phyloP scores from a whole-genome alignment of 2,113 vertebrate species.

The Eubucco bourcierii region DNA sequence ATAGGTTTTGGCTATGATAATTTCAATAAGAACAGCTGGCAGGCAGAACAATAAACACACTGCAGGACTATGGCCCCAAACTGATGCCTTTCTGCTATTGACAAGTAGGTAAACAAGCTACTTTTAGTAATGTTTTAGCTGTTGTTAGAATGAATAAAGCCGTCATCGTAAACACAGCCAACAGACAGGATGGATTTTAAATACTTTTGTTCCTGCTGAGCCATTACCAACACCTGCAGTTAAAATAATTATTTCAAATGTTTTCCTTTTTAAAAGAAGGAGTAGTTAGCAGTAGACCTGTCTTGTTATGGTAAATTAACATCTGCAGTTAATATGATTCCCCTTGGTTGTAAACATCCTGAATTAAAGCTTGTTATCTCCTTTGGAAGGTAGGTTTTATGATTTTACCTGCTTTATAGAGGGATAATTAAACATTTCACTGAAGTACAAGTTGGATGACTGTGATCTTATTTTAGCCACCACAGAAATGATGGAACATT shows the following conservation, averaged over 20 bases:
- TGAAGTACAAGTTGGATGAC: conserved; percentile 36
- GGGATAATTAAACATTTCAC: conserved; percentile 54
- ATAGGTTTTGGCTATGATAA: background rate
- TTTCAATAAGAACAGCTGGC: background rate
- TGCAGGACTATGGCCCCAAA: background rate
- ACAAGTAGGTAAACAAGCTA: background rate
- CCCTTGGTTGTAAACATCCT: conserved; percentile 55
- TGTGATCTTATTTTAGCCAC: conserved; percentile 53
- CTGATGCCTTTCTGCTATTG: background rate
- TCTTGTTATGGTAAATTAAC: conserved; percentile 69
- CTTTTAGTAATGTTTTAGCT: conserved; percentile 16
- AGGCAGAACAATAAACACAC: background rate
- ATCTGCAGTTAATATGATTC: conserved; percentile 64
- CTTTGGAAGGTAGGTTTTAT: conserved; percentile 49
- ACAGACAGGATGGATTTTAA: conserved; percentile 53
- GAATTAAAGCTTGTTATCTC: conserved; percentile 67
- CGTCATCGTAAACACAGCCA: conserved; percentile 31
- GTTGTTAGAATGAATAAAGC: conserved; percentile 36
- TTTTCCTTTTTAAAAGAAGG: conserved; percentile 64
- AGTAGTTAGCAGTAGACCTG: conserved; percentile 51
- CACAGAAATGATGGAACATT: conserved; percentile 37
- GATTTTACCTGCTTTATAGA: conserved; percentile 49
- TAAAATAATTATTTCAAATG: conserved; percentile 71
- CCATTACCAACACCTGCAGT: conserved; percentile 59
- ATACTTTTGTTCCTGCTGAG: conserved; percentile 65